Base-by-base conservation (phyloP, 2,888 invertebrate species). In the Theodoxus fluviatilis region DNA sequence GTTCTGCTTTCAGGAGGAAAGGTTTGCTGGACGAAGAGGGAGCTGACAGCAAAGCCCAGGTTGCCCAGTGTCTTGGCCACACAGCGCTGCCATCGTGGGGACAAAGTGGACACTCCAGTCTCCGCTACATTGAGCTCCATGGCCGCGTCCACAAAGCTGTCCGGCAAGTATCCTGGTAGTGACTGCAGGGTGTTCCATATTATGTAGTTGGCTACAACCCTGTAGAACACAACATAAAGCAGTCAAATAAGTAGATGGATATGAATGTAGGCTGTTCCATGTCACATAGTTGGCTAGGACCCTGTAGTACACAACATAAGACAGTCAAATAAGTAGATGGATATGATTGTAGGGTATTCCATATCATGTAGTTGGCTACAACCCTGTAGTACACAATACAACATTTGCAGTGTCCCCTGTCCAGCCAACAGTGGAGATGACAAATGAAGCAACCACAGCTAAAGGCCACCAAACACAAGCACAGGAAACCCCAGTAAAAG, bases 191-290 rank as follows among this genome's bases (percentile, higher is more conserved):
- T 38, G 18, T 74, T 71, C 80, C 80, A 81, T 28, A 81, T 73
- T 37, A 84, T 70, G 71, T 82, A 83, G 74, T 82, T 82, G 33
- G 81, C 80, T 28, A 84, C 40, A 3, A 78, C 73, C 64, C 84
- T 84, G 71, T 9, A 68, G n/a, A n/a, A n/a, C n/a, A n/a, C n/a
- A n/a, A 67, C 38, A 35, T 28, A 59, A 59, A 59, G 6, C 18
- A 59, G 35, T 0, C n/a, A 69, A 61, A 12, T 15, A 25, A 57
- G 40, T 28, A 59, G 4, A 40, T 2, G n/a, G 28, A 28, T 33
- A 22, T 22, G 67, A 28, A 52, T 52, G 52, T 9, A 31, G 12
- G 59, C n/a, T 18, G 1, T 43, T 18, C 18, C 43, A 1, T 43
- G 18, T 15, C 43, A 43, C n/a, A 15, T 7, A n/a, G 25, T 22